These are phyloP conservation scores for Hemistola chrysoprasaria DNA, from an alignment of 2,888 invertebrate species.

Conservation along the genomic window DNA sequence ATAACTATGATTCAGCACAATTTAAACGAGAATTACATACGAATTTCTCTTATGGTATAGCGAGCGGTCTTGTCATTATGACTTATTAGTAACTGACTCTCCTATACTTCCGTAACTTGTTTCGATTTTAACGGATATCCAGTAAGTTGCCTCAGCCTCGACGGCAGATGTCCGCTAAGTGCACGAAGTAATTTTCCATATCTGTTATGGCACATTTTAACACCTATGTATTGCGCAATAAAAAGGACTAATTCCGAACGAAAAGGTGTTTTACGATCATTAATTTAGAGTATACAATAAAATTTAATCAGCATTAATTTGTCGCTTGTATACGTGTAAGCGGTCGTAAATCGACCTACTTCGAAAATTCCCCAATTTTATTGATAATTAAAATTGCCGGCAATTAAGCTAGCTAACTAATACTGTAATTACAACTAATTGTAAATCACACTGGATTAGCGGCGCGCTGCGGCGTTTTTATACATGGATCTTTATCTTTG, in stretches of 20 bases:
- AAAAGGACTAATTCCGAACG: constrained; percentile 29
- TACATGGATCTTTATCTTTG: constrained; percentile 63
- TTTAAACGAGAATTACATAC: constrained; percentile 10
- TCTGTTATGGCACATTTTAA: constrained; percentile 29
- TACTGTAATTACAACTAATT: constrained; percentile 70
- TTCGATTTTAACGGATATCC: constrained; percentile 9
- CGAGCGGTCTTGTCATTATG: constrained; percentile 19
- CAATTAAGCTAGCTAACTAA: constrained; percentile 63
- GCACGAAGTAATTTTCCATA: constrained; percentile 31
- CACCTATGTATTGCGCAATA: constrained; percentile 30
- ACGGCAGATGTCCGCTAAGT: constrained; percentile 25
- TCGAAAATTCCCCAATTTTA: constrained; percentile 49
- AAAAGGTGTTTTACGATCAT: constrained; percentile 39
- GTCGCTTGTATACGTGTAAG: constrained; percentile 36
- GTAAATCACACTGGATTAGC: constrained; percentile 74
- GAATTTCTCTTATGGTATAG: constrained; percentile 1
- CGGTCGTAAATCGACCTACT: constrained; percentile 53
- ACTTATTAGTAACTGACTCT: constrained; percentile 20
- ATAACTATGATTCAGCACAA: constrained; percentile 58
- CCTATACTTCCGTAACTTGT: constrained; percentile 6
- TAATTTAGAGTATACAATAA: constrained; percentile 51
- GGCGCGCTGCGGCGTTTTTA: constrained; percentile 57
- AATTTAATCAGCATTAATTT: constrained; percentile 52
- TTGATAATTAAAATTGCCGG: constrained; percentile 77
- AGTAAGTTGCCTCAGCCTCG: constrained; percentile 6